A percentile compares a stretch with the other conserved stretches of the same genome.
Evolutionary conservation across 2,113 vertebrate species (phyloP).

Genomic region (Poeciliopsis prolifica): DNA sequence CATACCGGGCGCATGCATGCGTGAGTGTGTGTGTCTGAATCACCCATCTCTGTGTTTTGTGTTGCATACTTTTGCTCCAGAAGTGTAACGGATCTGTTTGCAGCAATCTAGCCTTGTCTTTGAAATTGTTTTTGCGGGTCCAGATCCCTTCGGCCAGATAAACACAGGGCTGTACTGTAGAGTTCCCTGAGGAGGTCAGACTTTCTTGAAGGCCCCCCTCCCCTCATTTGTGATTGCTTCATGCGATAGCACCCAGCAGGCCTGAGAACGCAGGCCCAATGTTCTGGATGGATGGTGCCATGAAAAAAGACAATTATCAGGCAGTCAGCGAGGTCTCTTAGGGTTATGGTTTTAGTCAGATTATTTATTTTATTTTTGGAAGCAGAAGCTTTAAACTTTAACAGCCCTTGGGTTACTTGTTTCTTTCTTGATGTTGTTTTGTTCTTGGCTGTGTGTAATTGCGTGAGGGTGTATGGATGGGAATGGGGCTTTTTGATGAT

Average conservation of each 20-base stretch:
- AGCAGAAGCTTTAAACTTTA: conserved; percentile 82
- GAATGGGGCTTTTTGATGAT: conserved; percentile 74
- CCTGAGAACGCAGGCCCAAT: conserved; percentile 76
- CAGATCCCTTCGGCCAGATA: conserved; percentile 72
- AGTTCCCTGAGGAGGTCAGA: conserved; percentile 73
- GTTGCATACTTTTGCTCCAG: conserved; percentile 14
- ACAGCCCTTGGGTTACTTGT: conserved; percentile 75
- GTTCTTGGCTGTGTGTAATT: conserved; percentile 54
- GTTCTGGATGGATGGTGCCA: conserved; percentile 81
- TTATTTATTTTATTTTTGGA: conserved; percentile 84
- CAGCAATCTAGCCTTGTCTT: conserved; percentile 70
- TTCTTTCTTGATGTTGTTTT: conserved; percentile 15
- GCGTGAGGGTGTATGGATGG: conserved; percentile 49
- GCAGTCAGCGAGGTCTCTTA: conserved; percentile 78
- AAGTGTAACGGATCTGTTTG: conserved; percentile 66
- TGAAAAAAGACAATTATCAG: conserved; percentile 83
- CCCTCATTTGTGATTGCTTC: conserved; percentile 75
- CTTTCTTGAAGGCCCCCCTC: conserved; percentile 61
- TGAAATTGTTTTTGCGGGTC: conserved; percentile 77
- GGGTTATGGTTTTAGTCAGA: conserved; percentile 82
- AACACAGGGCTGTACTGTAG: conserved; percentile 63
- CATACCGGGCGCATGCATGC: conserved; percentile 1
- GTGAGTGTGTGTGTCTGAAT: conserved; percentile 14
- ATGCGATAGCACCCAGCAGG: conserved; percentile 77
- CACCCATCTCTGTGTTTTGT: conserved; percentile 8